Evolutionary conservation across 2,888 invertebrate genomes (phyloP).

Genomic region (Venustoraphidia nigricollis): DNA sequence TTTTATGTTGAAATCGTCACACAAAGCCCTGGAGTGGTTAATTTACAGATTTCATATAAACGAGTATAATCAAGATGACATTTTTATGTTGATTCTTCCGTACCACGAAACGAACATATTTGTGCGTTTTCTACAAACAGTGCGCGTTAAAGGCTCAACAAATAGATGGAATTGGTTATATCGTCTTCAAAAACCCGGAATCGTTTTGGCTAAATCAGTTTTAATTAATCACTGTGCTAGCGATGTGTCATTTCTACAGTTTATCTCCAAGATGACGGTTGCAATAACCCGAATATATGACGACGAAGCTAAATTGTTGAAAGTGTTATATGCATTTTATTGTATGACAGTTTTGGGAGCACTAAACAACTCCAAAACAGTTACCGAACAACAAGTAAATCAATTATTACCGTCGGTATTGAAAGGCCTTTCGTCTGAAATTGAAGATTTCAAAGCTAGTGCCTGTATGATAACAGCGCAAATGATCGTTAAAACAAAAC

Average conservation of each 20-base stretch:
- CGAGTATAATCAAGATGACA: slow-evolving; percentile 67
- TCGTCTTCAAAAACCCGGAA: slow-evolving; percentile 56
- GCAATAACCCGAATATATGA: slow-evolving; percentile 42
- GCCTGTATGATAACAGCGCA: slow-evolving; percentile 59
- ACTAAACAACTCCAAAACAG: slow-evolving; percentile 36
- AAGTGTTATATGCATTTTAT: slow-evolving; percentile 66
- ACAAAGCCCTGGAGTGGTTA: slow-evolving; percentile 92
- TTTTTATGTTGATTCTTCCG: slow-evolving; percentile 71
- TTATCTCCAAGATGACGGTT: slow-evolving; percentile 41
- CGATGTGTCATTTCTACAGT: slow-evolving; percentile 43
- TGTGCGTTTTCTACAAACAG: slow-evolving; percentile 60
- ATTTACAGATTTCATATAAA: slow-evolving; percentile 80
- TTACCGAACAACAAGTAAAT: slow-evolving; percentile 49
- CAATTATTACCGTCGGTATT: slow-evolving; percentile 55
- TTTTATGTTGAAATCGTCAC: slow-evolving; percentile 66
- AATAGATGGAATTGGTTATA: slow-evolving; percentile 65
- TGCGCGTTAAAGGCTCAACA: slow-evolving; percentile 42
- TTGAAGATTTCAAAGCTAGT: slow-evolving; percentile 56
- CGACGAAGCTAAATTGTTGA: slow-evolving; percentile 40
- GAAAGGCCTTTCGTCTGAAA: slow-evolving; percentile 49
- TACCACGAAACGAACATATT: slow-evolving; percentile 90
- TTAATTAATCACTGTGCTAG: slow-evolving; percentile 57
- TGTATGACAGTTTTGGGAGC: slow-evolving; percentile 59
- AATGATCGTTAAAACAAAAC: slow-evolving; percentile 43
- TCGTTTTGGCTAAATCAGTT: slow-evolving; percentile 53